Evolutionary conservation across 1,140 invertebrate genomes (phyloP), one percentile per base, ranked within the genome.

Genomic region (Tetragnatha versicolor): DNA sequence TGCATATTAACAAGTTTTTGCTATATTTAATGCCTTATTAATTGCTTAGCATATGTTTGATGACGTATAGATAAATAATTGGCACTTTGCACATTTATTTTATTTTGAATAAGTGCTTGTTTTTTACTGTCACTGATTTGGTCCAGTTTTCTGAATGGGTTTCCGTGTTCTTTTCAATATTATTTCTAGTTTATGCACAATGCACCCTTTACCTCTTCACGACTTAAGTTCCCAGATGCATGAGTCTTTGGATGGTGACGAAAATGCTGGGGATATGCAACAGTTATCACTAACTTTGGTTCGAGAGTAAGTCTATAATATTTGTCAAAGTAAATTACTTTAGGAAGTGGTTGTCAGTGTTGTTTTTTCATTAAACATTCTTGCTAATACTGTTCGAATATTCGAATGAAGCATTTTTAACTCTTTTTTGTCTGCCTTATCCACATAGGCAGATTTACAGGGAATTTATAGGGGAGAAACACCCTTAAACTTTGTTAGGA

Each of bases 101-200:
- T 33, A 22, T 70, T 70, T 70, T 51, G 20, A 12, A 7, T 60
- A 60, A 12, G 22, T 12, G 20, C 39, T n/a, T 33, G 29, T 47
- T 31, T 45, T 66, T 63, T 2, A 35, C 20, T 61, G 4, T 37
- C 17, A 9, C 29, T 63, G 35, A 20, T 63, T 7, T 63, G 60
- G 20, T 63, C 42, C 20, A 33, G 25, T 66, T n/a, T 39, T 37
- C 51, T 68, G 2, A 49, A 49, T 53, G 20, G 39, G n/a, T 33
- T 14, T 55, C 22, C 49, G 53, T 69, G 20, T 22, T 35, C 22
- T 37, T 70, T 68, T 37, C 47, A 45, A 60, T 76, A 76, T 76
- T 76, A 65, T 76, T 76, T 76, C 60, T 55, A 76, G 73, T 53
- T 53, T 76, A 76, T 53, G 73, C 73, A 76, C 73, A 76, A 76